phyloP scores from a whole-genome alignment of 2,113 vertebrate species.

The Talpa occidentalis region DNA sequence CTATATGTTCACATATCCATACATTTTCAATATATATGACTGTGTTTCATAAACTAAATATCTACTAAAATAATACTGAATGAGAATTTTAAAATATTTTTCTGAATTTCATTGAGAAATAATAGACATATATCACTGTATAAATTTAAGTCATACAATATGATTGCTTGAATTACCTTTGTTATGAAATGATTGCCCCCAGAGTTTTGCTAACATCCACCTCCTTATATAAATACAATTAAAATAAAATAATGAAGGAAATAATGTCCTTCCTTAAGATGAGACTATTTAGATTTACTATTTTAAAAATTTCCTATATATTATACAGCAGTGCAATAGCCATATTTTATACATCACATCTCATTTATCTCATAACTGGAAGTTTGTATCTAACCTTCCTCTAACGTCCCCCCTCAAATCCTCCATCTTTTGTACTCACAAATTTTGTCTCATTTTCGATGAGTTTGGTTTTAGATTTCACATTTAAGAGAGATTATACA shows the following conservation, averaged over 20 bases:
- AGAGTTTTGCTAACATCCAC: neutral
- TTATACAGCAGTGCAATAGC: too few relatives aligned
- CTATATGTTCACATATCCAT: neutral
- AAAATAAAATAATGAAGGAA: neutral
- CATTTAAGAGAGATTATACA: neutral
- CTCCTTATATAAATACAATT: neutral
- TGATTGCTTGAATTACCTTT: neutral
- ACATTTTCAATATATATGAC: neutral
- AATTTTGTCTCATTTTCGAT: neutral
- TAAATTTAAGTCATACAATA: neutral
- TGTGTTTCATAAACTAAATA: neutral
- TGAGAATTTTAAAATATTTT: neutral
- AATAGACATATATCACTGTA: neutral
- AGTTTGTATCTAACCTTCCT: neutral
- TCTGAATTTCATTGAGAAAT: neutral
- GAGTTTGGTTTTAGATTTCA: neutral
- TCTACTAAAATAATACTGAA: neutral
- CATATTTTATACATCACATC: too few relatives aligned
- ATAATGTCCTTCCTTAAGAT: neutral
- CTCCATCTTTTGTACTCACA: neutral
- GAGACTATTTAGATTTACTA: neutral
- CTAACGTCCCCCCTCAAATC: neutral
- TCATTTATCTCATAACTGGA: neutral
- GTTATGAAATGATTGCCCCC: neutral
- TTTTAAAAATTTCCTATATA: neutral